Evolutionary conservation across 2,888 invertebrate species (phyloP), one percentile per base, ranked within the genome.

Genomic region (Chrysotoxum bicinctum): DNA sequence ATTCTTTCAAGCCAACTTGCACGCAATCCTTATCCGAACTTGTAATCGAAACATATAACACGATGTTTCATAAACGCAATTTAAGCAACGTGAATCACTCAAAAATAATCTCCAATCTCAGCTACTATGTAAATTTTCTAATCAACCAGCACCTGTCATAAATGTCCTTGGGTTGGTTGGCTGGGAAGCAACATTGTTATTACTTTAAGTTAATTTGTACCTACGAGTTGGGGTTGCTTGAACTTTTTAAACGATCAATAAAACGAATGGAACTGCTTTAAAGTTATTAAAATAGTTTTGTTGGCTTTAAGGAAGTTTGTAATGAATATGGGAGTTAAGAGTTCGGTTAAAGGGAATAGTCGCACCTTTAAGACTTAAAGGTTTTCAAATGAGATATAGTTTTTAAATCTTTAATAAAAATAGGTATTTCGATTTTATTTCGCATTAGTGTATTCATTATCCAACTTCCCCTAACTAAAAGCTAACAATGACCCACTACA

Each of bases 1-100:
- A 40, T 60, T 23, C n/a, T 35, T 43, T 12, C 5, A 0, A 62
- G n/a, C n/a, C 6, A 7, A 40, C 40, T 23, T 45, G 30, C 64
- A 64, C 64, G 64, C 64, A 45, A 45, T 45, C 19, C 19, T 32
- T 64, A 64, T 45, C 64, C 3, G 0, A 5, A 3, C 2, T 64
- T 32, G 64, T 64, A 19, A 64, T 64, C 64, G 32, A 64, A 64
- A 64, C 45, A 64, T 40, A 64, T 40, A 64, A 64, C 64, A 64
- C 45, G 19, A 64, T 45, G 64, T 64, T 64, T 45, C 19, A 64
- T 45, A 32, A 64, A 64, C 64, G 30, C 30, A 64, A 64, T 45
- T 43, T 32, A 45, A 30, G 16, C 30, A 30, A 64, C 14, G 40
- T 43, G 60, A 43, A 12, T 64, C 64, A 64, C 32, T 64, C 45